Percentiles rank a stretch among this genome's conserved stretches.
These are phyloP conservation scores for Mobula hypostoma DNA, from an alignment of 2,113 vertebrate genomes.

Conservation along the genomic window DNA sequence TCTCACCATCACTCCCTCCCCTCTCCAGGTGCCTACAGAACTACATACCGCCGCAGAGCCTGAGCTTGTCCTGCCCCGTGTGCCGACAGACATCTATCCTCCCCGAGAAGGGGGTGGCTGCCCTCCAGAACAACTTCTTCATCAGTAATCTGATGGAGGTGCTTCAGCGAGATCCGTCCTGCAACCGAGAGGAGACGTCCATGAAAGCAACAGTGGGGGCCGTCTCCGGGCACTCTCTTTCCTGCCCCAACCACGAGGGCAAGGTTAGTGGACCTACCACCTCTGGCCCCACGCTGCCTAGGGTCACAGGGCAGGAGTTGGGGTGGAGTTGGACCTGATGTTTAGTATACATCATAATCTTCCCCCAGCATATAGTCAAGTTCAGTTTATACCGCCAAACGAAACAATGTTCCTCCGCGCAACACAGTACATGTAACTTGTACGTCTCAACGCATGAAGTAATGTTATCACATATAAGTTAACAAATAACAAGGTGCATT, in stretches of 20 bases:
- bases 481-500: no score
- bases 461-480: no score
- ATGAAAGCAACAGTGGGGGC: constrained; percentile 69
- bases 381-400: no score
- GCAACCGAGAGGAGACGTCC: constrained; percentile 61
- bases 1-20: neutral
- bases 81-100: constrained; percentile 90
- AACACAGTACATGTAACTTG: no score
- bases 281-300: no score
- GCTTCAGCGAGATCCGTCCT: constrained; percentile 71
- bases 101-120: constrained; percentile 81
- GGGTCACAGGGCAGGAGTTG: neutral
- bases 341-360: no score
- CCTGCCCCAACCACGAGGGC: constrained; percentile 88
- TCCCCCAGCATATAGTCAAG: no score
- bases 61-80: constrained; percentile 84
- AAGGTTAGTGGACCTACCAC: constrained; percentile 58
- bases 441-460: no score
- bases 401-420: no score
- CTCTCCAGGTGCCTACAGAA: constrained; percentile 80
- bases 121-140: constrained; percentile 92
- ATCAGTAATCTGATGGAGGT: constrained; percentile 96
- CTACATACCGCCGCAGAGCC: constrained; percentile 85
- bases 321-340: no score
- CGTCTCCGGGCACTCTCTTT: constrained; percentile 71